phyloP scores from a whole-genome alignment of 2,113 vertebrate genomes.

The Azemiops feae region DNA sequence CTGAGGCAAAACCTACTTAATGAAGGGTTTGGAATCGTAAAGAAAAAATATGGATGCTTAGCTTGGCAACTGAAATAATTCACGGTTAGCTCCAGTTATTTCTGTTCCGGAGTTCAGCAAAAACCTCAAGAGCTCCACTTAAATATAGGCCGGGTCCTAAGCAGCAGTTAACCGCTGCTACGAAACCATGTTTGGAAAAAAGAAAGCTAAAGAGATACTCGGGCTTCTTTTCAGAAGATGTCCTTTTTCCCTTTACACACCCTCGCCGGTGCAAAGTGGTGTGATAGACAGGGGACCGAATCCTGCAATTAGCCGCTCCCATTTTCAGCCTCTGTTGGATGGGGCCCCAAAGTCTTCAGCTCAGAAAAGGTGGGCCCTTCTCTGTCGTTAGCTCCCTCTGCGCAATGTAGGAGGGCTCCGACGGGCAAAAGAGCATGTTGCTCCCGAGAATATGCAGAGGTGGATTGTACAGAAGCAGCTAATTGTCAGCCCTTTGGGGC shows the following conservation, averaged over 20 bases:
- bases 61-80: conserved; percentile 53
- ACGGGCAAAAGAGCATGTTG: neutral
- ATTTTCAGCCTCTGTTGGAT: neutral
- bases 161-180: conserved; percentile 42
- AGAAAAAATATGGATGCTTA: conserved; percentile 28
- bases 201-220: conserved; percentile 18
- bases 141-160: conserved; percentile 63
- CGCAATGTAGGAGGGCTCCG: neutral
- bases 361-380: neutral
- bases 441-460: neutral
- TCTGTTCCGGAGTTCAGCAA: conserved; percentile 47
- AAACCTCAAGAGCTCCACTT: conserved; percentile 48
- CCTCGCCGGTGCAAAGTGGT: neutral
- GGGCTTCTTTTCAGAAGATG: conserved; percentile 9
- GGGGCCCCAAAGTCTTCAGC: neutral
- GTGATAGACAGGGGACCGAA: too few species aligned
- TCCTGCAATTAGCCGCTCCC: neutral
- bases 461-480: neutral
- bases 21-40: conserved; percentile 40
- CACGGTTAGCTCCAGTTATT: conserved; percentile 53
- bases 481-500: neutral
- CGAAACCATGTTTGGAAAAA: conserved; percentile 40
- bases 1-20: conserved; percentile 36
- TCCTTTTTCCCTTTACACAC: neutral
- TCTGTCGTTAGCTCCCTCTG: neutral